These are phyloP conservation scores for Anastrepha ludens DNA, from an alignment of 1,140 invertebrate species.

Conservation along the genomic window DNA sequence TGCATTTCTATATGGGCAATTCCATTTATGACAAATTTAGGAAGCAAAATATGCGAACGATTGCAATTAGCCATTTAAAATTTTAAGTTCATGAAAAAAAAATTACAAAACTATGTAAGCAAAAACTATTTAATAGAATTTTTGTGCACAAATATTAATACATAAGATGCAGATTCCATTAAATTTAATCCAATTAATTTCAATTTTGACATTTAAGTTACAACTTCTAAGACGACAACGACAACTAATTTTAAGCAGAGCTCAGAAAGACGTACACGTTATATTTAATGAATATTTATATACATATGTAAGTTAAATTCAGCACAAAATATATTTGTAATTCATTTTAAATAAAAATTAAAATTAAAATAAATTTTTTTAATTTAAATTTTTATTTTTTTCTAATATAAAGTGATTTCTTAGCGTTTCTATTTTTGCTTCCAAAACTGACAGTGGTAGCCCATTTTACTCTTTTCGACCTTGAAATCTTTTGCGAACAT, in stretches of 20 bases:
- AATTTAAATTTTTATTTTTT: too few species aligned
- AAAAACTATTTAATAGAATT: too few species aligned
- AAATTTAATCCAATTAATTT: background rate
- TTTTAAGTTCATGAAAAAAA: background rate
- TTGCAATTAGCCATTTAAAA: background rate
- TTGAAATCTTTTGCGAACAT: too few species aligned
- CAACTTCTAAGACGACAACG: background rate
- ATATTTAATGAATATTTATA: too few species aligned
- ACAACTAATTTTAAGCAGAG: background rate
- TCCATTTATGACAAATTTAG: background rate
- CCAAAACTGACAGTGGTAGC: too few species aligned
- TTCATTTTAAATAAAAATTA: conserved; percentile 2
- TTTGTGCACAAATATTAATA: background rate
- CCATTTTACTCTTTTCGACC: too few species aligned
- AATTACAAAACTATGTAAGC: background rate
- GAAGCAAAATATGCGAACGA: too few species aligned
- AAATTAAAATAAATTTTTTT: too few species aligned
- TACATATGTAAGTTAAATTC: background rate
- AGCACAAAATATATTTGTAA: too few species aligned
- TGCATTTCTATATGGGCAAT: background rate
- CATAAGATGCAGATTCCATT: too few species aligned
- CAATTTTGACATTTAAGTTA: background rate
- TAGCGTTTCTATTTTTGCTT: too few species aligned
- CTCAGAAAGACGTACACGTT: background rate
- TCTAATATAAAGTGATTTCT: too few species aligned